These are phyloP conservation scores for Cephus rjabovi DNA, from an alignment of 2,888 invertebrate genomes.

Conservation along the genomic window DNA sequence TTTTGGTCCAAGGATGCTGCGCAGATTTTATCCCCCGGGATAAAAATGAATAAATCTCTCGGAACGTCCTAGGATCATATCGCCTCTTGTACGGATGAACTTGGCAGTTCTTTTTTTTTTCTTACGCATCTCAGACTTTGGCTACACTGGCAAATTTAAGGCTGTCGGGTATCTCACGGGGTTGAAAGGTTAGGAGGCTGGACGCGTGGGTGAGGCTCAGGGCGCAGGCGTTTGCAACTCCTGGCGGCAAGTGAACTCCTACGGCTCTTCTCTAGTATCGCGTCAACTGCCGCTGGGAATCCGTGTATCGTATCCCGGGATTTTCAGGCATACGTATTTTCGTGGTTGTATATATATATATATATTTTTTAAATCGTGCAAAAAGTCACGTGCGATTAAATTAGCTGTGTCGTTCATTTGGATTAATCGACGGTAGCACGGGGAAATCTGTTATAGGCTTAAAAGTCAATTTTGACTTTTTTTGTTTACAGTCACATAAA, in stretches of 20 bases:
- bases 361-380: neutral
- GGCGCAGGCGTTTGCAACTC: slow-evolving; percentile 52
- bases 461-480: neutral
- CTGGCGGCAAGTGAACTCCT: slow-evolving; percentile 49
- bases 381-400: neutral
- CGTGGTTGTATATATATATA: neutral
- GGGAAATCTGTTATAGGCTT: neutral
- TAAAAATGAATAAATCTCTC: too few species aligned
- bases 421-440: neutral
- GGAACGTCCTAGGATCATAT: too few species aligned
- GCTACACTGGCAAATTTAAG: neutral
- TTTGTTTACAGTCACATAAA: neutral
- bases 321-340: neutral
- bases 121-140: neutral
- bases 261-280: slow-evolving; percentile 54
- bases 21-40: too few species aligned
- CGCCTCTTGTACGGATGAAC: neutral
- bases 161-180: neutral
- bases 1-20: too few species aligned
- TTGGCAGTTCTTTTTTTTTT: neutral
- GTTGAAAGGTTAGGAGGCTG: neutral
- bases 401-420: neutral
- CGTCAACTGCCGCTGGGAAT: slow-evolving; percentile 58
- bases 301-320: slow-evolving; percentile 29
- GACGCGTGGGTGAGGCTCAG: neutral